phyloP scores from a whole-genome alignment of 2,113 vertebrate species.

The Rhagologus leucostigma region DNA sequence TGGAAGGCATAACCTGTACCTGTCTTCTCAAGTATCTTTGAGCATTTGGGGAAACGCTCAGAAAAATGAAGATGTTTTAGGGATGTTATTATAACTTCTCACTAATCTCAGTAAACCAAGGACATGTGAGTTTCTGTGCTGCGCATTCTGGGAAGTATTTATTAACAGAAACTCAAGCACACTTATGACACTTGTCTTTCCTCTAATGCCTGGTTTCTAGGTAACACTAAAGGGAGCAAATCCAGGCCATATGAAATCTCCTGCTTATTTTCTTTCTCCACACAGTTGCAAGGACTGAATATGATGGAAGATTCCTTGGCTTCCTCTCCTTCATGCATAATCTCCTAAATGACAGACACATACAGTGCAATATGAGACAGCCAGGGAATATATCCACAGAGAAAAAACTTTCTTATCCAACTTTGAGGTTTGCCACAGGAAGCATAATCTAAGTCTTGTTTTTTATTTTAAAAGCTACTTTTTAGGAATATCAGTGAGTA shows the following conservation, averaged over 20 bases:
- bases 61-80: background rate
- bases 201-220: background rate
- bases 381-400: background rate
- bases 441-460: background rate
- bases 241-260: background rate
- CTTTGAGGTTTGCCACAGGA: background rate
- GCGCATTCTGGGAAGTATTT: background rate
- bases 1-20: background rate
- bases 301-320: background rate
- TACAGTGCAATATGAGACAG: background rate
- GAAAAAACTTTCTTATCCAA: background rate
- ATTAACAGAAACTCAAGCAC: background rate
- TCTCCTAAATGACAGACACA: background rate
- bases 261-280: background rate
- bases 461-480: background rate
- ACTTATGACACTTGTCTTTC: background rate
- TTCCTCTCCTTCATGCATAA: background rate
- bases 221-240: background rate
- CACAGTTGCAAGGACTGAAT: background rate
- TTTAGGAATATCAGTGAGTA: background rate
- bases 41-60: background rate
- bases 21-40: background rate
- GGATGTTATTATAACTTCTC: background rate
- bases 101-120: background rate
- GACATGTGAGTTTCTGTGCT: background rate